A percentile compares a stretch with the other conserved stretches of the same genome.
These are phyloP conservation scores for Pasiphila rectangulata DNA, from an alignment of 2,888 invertebrate genomes.

Conservation along the genomic window DNA sequence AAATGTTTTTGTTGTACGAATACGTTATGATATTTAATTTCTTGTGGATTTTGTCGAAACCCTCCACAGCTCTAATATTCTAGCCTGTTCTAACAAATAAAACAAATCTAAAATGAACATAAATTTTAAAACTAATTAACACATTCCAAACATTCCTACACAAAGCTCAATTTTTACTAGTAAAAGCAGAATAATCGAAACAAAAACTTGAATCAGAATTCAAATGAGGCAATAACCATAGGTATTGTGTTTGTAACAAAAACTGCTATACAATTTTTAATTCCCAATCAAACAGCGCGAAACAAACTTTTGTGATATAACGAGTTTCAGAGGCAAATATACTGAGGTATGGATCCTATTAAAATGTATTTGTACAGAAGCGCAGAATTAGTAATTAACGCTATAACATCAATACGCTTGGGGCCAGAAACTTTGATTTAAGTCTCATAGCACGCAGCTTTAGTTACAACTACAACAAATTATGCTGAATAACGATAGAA, in stretches of 20 bases:
- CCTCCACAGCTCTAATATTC: too few relatives aligned
- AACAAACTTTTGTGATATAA: constrained; percentile 34
- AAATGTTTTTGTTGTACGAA: neutral
- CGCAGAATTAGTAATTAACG: constrained; percentile 39
- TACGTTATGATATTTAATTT: too few relatives aligned
- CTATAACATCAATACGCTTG: constrained; percentile 55
- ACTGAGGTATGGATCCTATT: constrained; percentile 39
- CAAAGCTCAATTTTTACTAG: too few relatives aligned
- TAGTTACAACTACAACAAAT: constrained; percentile 46
- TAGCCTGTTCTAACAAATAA: too few relatives aligned
- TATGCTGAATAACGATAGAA: constrained; percentile 2
- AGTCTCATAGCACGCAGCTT: constrained; percentile 70
- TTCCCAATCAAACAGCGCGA: constrained; percentile 31
- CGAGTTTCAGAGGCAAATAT: constrained; percentile 35
- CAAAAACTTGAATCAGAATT: constrained; percentile 24
- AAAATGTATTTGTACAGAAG: constrained; percentile 36
- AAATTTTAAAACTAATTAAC: neutral
- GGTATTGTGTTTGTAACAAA: constrained; percentile 25
- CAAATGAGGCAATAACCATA: constrained; percentile 26
- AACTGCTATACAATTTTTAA: constrained; percentile 29
- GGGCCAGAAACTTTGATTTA: constrained; percentile 74
- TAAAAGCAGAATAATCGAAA: constrained; percentile 9
- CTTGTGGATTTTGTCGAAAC: too few relatives aligned
- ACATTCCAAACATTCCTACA: too few relatives aligned
- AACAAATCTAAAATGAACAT: too few relatives aligned